Conservation (phyloP, 2,113 vertebrate species). For the Otus sunia region DNA sequence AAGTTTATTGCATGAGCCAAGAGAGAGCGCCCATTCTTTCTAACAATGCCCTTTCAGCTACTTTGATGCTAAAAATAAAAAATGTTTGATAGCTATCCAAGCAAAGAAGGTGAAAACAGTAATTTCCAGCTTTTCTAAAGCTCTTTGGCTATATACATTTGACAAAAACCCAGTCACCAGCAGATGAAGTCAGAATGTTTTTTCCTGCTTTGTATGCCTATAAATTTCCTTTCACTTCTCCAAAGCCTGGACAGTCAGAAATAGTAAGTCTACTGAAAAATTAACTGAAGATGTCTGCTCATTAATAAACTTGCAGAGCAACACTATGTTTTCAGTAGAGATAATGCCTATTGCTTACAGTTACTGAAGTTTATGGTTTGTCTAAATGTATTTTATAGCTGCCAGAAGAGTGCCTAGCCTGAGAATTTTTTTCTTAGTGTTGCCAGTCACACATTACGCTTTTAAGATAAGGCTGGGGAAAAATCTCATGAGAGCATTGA, state of each 20-base stretch:
- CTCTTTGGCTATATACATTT: conserved; percentile 12
- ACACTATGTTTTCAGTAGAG: not conserved
- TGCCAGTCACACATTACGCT: not conserved
- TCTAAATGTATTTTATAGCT: not conserved
- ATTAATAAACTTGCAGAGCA: not conserved
- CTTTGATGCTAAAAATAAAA: conserved; percentile 72
- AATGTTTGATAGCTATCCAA: conserved; percentile 66
- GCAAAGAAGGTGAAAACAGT: conserved; percentile 67
- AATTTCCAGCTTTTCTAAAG: conserved; percentile 66
- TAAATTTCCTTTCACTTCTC: conserved; percentile 19
- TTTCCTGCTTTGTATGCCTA: not conserved
- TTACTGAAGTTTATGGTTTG: not conserved
- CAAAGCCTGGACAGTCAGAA: not conserved
- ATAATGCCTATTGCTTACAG: not conserved
- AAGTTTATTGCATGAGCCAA: conserved; percentile 32
- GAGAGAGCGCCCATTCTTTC: conserved; percentile 43
- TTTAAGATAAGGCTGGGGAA: not conserved
- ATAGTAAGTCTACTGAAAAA: not conserved
- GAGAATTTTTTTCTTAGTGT: not conserved
- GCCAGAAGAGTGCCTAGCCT: not conserved
- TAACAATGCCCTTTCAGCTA: conserved; percentile 63
- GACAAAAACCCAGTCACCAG: not conserved
- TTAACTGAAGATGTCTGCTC: not conserved
- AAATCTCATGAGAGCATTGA: not conserved
- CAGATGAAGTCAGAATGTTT: conserved; percentile 11